Percentiles rank a stretch among this genome's conserved stretches.
These are phyloP conservation scores for Adoxophyes honmai DNA, from an alignment of 1,140 invertebrate genomes.

Conservation along the genomic window DNA sequence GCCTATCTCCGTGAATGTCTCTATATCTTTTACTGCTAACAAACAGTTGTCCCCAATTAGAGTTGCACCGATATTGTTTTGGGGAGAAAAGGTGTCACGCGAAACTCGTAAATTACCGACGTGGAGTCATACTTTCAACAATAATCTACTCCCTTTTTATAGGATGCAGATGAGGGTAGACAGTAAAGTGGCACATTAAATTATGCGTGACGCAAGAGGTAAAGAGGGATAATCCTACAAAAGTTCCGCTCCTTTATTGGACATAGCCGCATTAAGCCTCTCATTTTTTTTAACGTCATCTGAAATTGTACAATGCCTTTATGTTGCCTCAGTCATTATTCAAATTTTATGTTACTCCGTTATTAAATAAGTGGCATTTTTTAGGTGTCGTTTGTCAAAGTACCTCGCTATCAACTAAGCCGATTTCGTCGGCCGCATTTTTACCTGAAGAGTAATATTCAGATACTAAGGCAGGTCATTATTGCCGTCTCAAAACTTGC, in stretches of 20 bases:
- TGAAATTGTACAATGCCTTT: conserved; percentile 4
- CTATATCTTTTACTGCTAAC: too few relatives aligned
- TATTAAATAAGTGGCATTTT: conserved; percentile 3
- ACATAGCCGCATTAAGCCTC: conserved; percentile 32
- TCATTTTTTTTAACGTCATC: conserved; percentile 23
- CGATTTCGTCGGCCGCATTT: too few relatives aligned
- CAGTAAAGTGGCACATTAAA: conserved; percentile 56
- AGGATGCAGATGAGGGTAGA: conserved; percentile 46
- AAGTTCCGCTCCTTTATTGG: conserved; percentile 43
- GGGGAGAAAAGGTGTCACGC: conserved; percentile 25
- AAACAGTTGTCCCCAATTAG: too few relatives aligned
- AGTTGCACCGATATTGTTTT: too few relatives aligned
- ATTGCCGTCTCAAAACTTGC: too few relatives aligned
- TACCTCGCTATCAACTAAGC: too few relatives aligned
- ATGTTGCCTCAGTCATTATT: conserved; percentile 6
- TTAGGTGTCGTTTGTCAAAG: conserved; percentile 4
- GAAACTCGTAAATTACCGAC: conserved; percentile 35
- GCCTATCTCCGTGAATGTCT: too few relatives aligned
- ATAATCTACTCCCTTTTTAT: conserved; percentile 20
- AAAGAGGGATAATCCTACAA: conserved; percentile 54
- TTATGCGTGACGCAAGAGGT: conserved; percentile 45
- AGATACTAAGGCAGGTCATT: too few relatives aligned
- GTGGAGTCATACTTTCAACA: conserved; percentile 2
- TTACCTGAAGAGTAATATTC: too few relatives aligned
- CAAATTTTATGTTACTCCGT: conserved; percentile 6